Conservation (phyloP, 2,888 invertebrate species). For the Achlya flavicornis region DNA sequence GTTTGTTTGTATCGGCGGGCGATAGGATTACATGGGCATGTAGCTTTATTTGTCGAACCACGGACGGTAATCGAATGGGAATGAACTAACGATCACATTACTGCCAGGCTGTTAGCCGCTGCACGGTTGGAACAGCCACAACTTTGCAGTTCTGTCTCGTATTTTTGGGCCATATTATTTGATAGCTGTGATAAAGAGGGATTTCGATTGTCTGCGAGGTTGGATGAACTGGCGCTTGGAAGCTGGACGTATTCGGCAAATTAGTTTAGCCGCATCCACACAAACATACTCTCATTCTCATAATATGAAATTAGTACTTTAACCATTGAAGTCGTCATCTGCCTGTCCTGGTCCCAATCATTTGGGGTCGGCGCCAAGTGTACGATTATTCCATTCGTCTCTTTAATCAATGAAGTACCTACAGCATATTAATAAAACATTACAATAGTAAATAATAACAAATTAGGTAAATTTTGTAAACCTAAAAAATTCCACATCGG, state of each 20-base stretch:
- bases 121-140: conserved; percentile 6
- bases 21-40: conserved; percentile 24
- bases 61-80: conserved; percentile 28
- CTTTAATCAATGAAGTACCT: too few species aligned
- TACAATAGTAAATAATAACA: too few species aligned
- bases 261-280: too few species aligned
- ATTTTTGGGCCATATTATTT: conserved; percentile 3
- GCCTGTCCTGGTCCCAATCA: too few species aligned
- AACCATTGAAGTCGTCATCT: too few species aligned
- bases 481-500: neutral
- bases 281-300: too few species aligned
- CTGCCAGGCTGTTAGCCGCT: conserved; percentile 21
- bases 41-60: conserved; percentile 23
- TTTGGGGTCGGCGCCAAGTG: too few species aligned
- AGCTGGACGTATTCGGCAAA: neutral
- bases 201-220: neutral
- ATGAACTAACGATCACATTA: conserved; percentile 24
- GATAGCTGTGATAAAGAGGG: conserved; percentile 2
- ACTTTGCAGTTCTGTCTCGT: conserved; percentile 10
- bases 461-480: too few species aligned
- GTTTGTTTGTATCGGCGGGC: conserved; percentile 8
- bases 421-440: too few species aligned
- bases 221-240: neutral
- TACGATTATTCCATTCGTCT: too few species aligned
- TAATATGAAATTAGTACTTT: too few species aligned